A percentile compares a stretch with the other conserved stretches of the same genome.
Evolutionary conservation across 2,888 invertebrate genomes (phyloP).

Genomic region (Cephus rjabovi): DNA sequence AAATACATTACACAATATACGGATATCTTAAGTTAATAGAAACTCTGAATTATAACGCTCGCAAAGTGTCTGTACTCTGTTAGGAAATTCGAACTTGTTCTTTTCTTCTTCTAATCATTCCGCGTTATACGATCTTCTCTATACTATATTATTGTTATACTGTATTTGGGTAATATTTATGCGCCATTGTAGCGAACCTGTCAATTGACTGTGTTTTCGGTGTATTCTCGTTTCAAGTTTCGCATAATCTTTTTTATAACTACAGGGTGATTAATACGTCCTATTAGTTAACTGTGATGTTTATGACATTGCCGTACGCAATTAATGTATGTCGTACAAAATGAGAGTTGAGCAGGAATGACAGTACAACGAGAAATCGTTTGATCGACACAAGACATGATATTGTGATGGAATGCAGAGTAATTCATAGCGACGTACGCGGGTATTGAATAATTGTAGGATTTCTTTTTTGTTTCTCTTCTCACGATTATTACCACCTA

Average conservation of each 20-base stretch:
- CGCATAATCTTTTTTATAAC: not conserved
- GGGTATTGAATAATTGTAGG: not conserved
- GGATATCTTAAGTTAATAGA: conserved; percentile 8
- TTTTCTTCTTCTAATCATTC: not conserved
- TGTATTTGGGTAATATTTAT: conserved; percentile 16
- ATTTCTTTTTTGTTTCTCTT: not conserved
- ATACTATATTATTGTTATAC: not conserved
- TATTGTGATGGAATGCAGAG: not conserved
- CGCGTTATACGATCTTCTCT: not conserved
- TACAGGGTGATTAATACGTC: conserved; percentile 1
- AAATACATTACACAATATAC: conserved; percentile 16
- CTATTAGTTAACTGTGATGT: not conserved
- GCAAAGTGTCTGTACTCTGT: conserved; percentile 7
- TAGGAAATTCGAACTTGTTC: not conserved
- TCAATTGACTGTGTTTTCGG: conserved; percentile 16
- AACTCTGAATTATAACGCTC: not conserved
- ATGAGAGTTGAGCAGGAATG: not conserved
- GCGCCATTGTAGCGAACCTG: conserved; percentile 21
- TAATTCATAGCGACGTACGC: not conserved
- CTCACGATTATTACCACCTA: not conserved
- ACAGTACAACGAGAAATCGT: not conserved
- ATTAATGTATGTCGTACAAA: not conserved
- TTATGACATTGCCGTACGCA: not conserved
- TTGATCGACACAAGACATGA: not conserved
- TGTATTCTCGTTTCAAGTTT: conserved; percentile 7